Conservation (phyloP, 2,113 vertebrate species). For the Nannobrachium achirus region DNA sequence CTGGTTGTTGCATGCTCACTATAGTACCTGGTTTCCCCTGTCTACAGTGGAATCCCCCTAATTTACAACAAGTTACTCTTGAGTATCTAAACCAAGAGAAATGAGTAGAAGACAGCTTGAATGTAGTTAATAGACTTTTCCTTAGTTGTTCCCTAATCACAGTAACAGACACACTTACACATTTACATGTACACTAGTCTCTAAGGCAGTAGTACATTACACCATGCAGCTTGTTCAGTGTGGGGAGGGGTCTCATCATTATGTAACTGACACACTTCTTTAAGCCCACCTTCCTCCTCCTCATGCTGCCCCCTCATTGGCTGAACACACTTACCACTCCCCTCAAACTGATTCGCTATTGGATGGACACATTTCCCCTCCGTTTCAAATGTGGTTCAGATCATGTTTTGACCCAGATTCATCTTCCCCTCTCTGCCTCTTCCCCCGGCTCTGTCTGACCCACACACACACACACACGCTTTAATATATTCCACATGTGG, state of each 20-base stretch:
- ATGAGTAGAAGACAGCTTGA: neutral
- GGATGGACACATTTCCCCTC: slow-evolving; percentile 52
- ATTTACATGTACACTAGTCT: neutral
- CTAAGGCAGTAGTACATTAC: slow-evolving; percentile 16
- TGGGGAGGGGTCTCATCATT: slow-evolving; percentile 59
- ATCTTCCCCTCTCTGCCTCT: slow-evolving; percentile 15
- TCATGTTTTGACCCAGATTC: slow-evolving; percentile 71
- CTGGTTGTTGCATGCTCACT: neutral
- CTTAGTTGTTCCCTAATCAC: neutral
- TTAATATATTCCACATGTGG: slow-evolving; percentile 69
- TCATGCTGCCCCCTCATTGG: slow-evolving; percentile 59
- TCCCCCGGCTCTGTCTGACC: slow-evolving; percentile 41
- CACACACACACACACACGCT: slow-evolving; percentile 6
- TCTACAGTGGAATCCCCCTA: neutral
- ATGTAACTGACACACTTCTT: slow-evolving; percentile 78
- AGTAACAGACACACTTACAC: neutral
- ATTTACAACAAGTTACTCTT: neutral
- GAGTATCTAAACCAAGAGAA: no score
- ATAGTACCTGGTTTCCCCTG: slow-evolving; percentile 6
- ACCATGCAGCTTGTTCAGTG: slow-evolving; percentile 4
- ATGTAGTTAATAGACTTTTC: neutral
- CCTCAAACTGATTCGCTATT: slow-evolving; percentile 55
- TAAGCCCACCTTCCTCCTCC: slow-evolving; percentile 35
- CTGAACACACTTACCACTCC: slow-evolving; percentile 12
- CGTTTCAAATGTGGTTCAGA: slow-evolving; percentile 72